Base-by-base conservation (phyloP, 2,888 invertebrate species). In the Acrocyrtus sp. region DNA sequence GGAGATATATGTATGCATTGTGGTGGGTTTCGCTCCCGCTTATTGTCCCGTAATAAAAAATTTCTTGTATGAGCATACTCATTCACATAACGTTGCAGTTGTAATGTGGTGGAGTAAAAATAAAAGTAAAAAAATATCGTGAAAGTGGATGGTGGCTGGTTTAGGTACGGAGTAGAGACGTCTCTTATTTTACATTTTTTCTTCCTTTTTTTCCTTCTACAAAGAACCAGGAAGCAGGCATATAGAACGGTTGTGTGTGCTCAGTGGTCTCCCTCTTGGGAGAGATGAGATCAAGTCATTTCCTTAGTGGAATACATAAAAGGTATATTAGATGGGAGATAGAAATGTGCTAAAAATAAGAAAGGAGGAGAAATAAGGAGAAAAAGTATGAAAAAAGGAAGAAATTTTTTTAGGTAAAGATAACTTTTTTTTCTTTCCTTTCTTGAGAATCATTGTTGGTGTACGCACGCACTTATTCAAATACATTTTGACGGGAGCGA, bases 231-330 rank as follows among this genome's bases (percentile, higher is more conserved):
- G n/a, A n/a, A n/a, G n/a, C n/a, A n/a, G n/a, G n/a, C n/a, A n/a
- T n/a, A n/a, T n/a, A n/a, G n/a, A n/a, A n/a, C n/a, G n/a, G n/a
- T n/a, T n/a, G n/a, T n/a, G n/a, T n/a, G 34, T 34, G 34, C 12
- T 34, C 34, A 34, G 34, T 12, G 34, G 34, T 34, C 12, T 12
- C 34, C n/a, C n/a, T 12, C 34, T 8, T 34, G 34, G 34, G 34
- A 34, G 34, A 34, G 34, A 34, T 34, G 63, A 54, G 63, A 65
- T 65, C 45, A 54, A 65, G 63, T 65, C 63, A 65, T 65, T 65
- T 65, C 54, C 63, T 65, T 43, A n/a, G 22, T 43, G 53, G 60
- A 48, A 47, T 60, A n/a, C 26, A 26, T n/a, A 19, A 24, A 26
- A 51, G 24, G 47, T 47, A 47, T 21, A 47, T n/a, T 34, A 12